Evolutionary conservation across 2,113 vertebrate species (phyloP), one percentile per base, ranked within the genome.

Genomic region (Tylochromis polylepis): DNA sequence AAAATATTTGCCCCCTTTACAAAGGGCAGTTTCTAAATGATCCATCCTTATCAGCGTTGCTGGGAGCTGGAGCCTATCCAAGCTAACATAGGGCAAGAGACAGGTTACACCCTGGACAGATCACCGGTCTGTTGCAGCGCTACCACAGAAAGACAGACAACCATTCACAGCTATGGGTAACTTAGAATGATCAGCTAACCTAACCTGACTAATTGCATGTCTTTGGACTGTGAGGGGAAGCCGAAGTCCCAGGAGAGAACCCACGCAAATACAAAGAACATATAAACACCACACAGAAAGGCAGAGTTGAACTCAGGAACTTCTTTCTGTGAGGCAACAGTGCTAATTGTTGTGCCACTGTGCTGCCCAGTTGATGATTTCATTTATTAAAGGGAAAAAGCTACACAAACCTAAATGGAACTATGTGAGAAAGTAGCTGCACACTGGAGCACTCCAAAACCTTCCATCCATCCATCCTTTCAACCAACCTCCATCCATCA

Each of bases 201-300:
- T 65, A 14, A 65, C 6, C 34, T 31, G 5, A n/a, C 6, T 65
- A 36, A n/a, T 12, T 65, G 31, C 31, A 38, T 65, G 60, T 65
- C 60, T 65, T 38, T 65, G 60, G 34, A 38, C 18, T 38, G 60
- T 38, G 60, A 34, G 60, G 60, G 4, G 1, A 65, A 65, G 60
- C 20, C 11, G 12, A n/a, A 65, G 36, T 38, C 38, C 20, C 60
- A 0, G 0, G 34, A 65, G 60, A 65, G 20, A n/a, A n/a, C 60
- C 60, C n/a, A 65, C 34, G n/a, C 18, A 65, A 65, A 38, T 65
- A 65, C 60, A 65, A 65, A 38, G 34, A 65, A 65, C 11, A 65
- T 65, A 38, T 65, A 65, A 65, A 65, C 60, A 38, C 60, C 34
- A 65, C 34, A 65, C 18, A 38, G 0, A 65, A 65, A 38, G 34